Base-by-base conservation (phyloP, 2,113 vertebrate genomes). In the Ranitomeya imitator region DNA sequence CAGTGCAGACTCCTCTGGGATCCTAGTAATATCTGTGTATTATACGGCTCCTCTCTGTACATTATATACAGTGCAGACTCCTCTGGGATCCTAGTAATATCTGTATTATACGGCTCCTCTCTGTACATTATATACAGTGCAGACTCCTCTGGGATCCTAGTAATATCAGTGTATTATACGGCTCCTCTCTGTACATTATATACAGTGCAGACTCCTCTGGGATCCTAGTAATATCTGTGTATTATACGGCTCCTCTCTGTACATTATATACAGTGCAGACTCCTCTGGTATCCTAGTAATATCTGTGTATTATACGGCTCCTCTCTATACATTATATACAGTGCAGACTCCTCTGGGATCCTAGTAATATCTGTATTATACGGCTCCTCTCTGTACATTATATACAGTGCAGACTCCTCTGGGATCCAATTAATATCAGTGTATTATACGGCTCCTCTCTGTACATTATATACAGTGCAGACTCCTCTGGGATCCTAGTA, bases 291-390 rank as follows among this genome's bases (percentile, higher is more conserved):
- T 31, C 26, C 26, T 31, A 31, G 26, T 31, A 31, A 31, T 69
- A 80, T 86, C 71, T 77, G 63, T 69, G 26, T 16, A 85, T 85
- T 76, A 85, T 60, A 77, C 84, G 45, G 9, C 71, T 77, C 55
- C 71, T 84, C 11, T 61, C 51, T 61, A 26, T 52, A 18, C 26
- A 1, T 31, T 31, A 31, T 45, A 51, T 18, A 83, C 81, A 67
- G 81, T 51, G 61, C 81, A 67, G 61, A 51, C 60, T 11, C 81
- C 37, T 67, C 31, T 67, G 37, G 81, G 67, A 26, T 26, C 2
- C n/a, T 26, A 69, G 67, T 69, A 69, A 69, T 26, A 69, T 69
- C 23, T 69, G 65, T 13, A 69, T 69, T 69, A 26, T 26, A 69
- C 67, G 12, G 1, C n/a, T 69, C 67, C 67, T 26, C 23, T 69